Base-by-base conservation (phyloP, 1,140 invertebrate species). In the Lepidurus couesii region DNA sequence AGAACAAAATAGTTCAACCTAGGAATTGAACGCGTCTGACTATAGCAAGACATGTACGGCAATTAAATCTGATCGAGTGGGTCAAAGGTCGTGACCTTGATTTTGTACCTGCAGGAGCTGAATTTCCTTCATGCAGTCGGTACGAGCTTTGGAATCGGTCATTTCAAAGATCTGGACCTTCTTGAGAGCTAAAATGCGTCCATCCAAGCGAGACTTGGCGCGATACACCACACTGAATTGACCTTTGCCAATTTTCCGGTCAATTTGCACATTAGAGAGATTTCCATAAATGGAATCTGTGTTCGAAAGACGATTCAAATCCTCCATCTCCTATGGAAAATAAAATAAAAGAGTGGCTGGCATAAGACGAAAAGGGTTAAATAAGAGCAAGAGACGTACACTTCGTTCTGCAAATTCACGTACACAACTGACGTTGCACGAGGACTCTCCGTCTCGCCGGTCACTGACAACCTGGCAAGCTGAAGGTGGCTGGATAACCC, bases 101-200 rank as follows among this genome's bases (percentile, higher is more conserved):
- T 65, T 7, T 16, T 65, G 77, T 84, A 90, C 89, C 85, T 90
- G 90, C 26, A 92, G 83, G 44, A 92, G 84, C 82, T 89, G 89
- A 73, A 91, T 91, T 84, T 92, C 91, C 84, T 91, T 90, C 80
- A 90, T 88, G 82, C 91, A 92, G 82, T 92, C 91, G 80, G 88
- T 84, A 79, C 90, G 84, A 9, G 90, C 88, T 84, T 90, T 91
- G 9, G 89, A 86, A 84, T 91, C 89, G 84, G 89, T 88, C 89
- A 92, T 90, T 81, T 91, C 89, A 85, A 89, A 89, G 42, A 92
- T 88, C 85, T 90, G 83, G 13, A 91, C 88, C 85, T 90, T 90
- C 83, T 91, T 91, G 73, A 91, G 82, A 11, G 90, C 90, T 11
- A 91, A 87, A 73, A 85, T 82, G 77, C 82, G 83, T 7, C 84